Evolutionary conservation across 2,888 invertebrate species (phyloP), one percentile per base, ranked within the genome.

Genomic region (Colletes collaris): DNA sequence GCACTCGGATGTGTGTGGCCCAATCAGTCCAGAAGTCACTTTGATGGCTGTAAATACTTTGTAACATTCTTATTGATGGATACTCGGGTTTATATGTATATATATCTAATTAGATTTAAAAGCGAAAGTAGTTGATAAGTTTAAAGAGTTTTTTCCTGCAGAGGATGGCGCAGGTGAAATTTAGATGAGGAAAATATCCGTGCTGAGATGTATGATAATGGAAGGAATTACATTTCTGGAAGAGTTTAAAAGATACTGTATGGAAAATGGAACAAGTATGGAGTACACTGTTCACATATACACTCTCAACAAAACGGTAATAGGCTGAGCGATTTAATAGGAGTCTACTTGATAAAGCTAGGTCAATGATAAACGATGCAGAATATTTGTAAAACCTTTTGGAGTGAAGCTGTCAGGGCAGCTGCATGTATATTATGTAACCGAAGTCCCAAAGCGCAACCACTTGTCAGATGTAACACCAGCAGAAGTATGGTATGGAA

Each of bases 181-280:
- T 69, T 59, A 35, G 37, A 5, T 11, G 19, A n/a, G n/a, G 0
- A 59, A 6, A 59, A 69, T 69, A 35, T 35, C 60, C 3, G 19
- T 16, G n/a, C 7, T 69, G 11, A 69, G 69, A 37, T 53, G 69
- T 44, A n/a, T n/a, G 69, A 69, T 10, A 69, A 69, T 60, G 60
- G 60, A 7, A 37, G 59, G 16, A 60, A 69, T 27, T 69, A 52
- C 11, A 11, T 50, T 35, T 65, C 53, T n/a, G 4, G 10, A 10
- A n/a, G 52, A 64, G 11, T 50, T 64, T 11, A 64, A 16, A 13
- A 7, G n/a, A 0, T 64, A 35, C 16, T 64, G 64, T 53, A 52
- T 4, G 3, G 52, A 64, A 11, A 52, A 64, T 35, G 53, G 52
- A 4, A 64, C 35, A 1, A 35, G 13, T 8, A 49, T 58, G 7